Conservation (phyloP, 2,797 vertebrate genomes). For the Leucoraja ocellata region DNA sequence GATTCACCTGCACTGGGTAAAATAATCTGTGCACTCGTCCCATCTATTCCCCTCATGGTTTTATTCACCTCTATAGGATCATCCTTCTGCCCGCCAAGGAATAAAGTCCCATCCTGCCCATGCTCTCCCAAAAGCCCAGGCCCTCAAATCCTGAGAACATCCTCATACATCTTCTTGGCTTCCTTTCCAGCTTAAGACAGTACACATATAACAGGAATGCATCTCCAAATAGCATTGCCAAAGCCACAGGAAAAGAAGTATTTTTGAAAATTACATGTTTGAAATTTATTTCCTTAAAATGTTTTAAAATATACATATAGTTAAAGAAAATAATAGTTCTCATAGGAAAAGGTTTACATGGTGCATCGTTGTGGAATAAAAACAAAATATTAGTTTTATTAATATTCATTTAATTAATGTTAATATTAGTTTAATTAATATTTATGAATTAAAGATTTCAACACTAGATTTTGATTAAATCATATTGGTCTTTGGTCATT, state of each 20-base stretch:
- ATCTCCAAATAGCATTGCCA: background rate
- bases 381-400: background rate
- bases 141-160: no score
- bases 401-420: no score
- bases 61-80: no score
- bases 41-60: no score
- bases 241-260: background rate
- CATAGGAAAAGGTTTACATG: background rate
- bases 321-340: background rate
- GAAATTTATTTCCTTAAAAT: background rate
- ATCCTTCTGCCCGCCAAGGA: no score
- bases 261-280: background rate
- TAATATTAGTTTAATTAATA: background rate
- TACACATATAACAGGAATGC: background rate
- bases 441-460: no score
- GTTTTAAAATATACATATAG: background rate
- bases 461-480: background rate
- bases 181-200: no score
- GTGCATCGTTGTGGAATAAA: background rate
- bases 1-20: no score
- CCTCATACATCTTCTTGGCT: no score
- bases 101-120: no score
- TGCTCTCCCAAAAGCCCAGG: no score
- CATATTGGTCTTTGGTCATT: background rate
- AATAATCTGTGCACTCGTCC: no score